Percentiles rank a stretch among this genome's conserved stretches.
Conservation (phyloP, 2,888 invertebrate species). For the Lasioglossum oenotherae region DNA sequence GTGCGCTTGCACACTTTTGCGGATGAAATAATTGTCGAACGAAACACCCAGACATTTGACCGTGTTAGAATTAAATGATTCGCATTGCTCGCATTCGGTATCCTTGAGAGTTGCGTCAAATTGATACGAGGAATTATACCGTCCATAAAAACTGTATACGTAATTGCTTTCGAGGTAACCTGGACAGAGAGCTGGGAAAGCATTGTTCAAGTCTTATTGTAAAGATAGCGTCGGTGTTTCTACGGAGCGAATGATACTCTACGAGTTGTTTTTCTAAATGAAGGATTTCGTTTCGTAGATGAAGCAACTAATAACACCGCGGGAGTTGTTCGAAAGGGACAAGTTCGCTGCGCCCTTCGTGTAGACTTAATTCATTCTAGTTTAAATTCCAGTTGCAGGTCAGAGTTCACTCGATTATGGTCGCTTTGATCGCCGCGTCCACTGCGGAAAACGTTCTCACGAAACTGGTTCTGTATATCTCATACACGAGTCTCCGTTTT, state of each 20-base stretch:
- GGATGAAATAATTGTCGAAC: too few relatives aligned
- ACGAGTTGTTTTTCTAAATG: background rate
- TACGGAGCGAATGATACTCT: background rate
- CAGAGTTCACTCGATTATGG: constrained; percentile 68
- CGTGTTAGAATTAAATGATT: too few relatives aligned
- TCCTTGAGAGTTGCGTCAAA: background rate
- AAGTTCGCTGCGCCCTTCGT: constrained; percentile 22
- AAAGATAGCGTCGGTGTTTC: background rate
- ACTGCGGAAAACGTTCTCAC: constrained; percentile 65
- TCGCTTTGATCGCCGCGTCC: constrained; percentile 68
- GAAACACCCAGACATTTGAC: too few relatives aligned
- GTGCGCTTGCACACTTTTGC: too few relatives aligned
- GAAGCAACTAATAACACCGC: constrained; percentile 18
- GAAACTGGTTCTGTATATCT: constrained; percentile 58
- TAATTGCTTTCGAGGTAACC: background rate
- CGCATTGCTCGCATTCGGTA: background rate
- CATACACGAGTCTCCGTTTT: constrained; percentile 41
- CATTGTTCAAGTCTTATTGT: background rate
- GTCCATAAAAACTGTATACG: too few relatives aligned
- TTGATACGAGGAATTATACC: background rate
- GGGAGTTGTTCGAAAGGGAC: constrained; percentile 16
- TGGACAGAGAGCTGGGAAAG: background rate
- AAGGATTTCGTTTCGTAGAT: constrained; percentile 17
- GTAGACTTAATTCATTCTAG: constrained; percentile 59
- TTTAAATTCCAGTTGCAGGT: constrained; percentile 63